Evolutionary conservation across 2,113 vertebrate genomes (phyloP), one percentile per base, ranked within the genome.

Genomic region (Oncorhynchus clarkii): DNA sequence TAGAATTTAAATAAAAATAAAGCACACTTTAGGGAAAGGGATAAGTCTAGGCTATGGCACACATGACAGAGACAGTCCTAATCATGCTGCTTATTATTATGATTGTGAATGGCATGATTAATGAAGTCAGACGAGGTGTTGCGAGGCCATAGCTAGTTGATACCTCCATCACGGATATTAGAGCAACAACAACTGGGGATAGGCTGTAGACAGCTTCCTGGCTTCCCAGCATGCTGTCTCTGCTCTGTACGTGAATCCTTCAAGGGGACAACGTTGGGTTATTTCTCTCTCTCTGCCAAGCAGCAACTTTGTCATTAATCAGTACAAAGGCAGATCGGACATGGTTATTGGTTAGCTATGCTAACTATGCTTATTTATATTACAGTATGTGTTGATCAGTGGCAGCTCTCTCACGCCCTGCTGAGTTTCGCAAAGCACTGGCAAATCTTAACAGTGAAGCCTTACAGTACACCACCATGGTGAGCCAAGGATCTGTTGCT

Each of bases 341-440:
- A 5, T 8, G 74, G 73, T 64, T 31, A 60, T 29, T 39, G 71
- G 12, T 54, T 18, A 45, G 71, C 51, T 65, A 45, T 82, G 78
- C 73, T 54, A 57, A 67, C 75, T 27, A 49, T 54, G 51, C 70
- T 73, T 29, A 65, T 48, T 18, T 16, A 34, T 68, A 16, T 20
- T n/a, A n/a, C 16, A 18, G 12, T 18, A 54, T 66, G 57, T 62
- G 60, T 78, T 71, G 81, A 79, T 79, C 76, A 72, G 51, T 54
- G 51, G 51, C 51, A 54, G 64, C 20, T 72, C n/a, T 67, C 16
- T 49, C 31, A 29, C 3, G 12, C 29, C 70, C 62, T 39, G 62
- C 62, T 12, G 65, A 26, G 51, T 48, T 60, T 68, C 71, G 71
- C 70, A 5, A 27, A n/a, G 57, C 27, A 31, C 18, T 67, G 26